Conservation (phyloP, 2,113 vertebrate species). For the Lepus timidus region DNA sequence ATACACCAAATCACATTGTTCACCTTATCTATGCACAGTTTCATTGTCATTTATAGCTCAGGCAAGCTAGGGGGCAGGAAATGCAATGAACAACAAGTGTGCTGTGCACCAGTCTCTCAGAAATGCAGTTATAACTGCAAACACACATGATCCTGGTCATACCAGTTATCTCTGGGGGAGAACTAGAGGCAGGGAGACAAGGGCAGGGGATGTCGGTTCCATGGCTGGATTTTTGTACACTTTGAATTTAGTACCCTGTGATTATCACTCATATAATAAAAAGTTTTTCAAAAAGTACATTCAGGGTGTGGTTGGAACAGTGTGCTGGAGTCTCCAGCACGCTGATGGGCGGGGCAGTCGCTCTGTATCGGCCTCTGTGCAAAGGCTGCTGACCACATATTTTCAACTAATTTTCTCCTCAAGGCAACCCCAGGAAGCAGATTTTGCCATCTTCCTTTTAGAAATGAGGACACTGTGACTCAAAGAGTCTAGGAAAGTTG, state of each 20-base stretch:
- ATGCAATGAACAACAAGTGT: not conserved
- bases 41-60: not conserved
- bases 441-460: slow-evolving; percentile 11
- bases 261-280: not conserved
- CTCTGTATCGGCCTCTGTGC: not conserved
- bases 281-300: slow-evolving; percentile 46
- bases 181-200: not conserved
- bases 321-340: not conserved
- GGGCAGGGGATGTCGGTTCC: not conserved
- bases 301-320: not conserved
- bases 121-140: not conserved
- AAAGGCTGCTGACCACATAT: not conserved
- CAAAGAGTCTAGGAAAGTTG: slow-evolving; percentile 41
- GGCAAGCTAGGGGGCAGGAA: not conserved
- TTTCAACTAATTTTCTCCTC: slow-evolving; percentile 38
- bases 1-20: not conserved
- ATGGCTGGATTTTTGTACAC: not conserved
- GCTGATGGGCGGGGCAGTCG: not conserved
- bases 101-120: not conserved
- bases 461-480: slow-evolving; percentile 30
- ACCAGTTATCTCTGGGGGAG: not conserved
- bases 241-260: not conserved
- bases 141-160: not conserved
- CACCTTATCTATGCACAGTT: not conserved
- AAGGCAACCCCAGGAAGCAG: slow-evolving; percentile 18